phyloP scores from a whole-genome alignment of 2,113 vertebrate species.

The Thymallus thymallus region DNA sequence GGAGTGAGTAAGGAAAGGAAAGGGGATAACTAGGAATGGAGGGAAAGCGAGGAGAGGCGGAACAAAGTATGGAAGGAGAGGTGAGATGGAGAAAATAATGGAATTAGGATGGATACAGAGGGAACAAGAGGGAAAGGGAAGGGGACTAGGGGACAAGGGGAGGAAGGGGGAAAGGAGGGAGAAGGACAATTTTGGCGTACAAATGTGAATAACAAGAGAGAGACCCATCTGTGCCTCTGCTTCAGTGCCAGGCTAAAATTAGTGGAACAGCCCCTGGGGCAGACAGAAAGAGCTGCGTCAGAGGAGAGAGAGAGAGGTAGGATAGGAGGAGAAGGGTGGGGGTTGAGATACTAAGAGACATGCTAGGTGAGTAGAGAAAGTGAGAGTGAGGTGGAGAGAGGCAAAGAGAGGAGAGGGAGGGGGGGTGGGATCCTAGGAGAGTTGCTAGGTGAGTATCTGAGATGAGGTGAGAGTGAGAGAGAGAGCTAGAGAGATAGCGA shows the following conservation, averaged over 20 bases:
- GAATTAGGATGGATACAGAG: conserved; percentile 3
- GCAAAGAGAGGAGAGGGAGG: background rate
- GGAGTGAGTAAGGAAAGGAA: too few relatives aligned
- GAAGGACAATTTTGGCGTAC: conserved; percentile 42
- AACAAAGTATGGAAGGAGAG: background rate
- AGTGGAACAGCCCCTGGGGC: conserved; percentile 56
- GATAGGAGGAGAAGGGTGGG: background rate
- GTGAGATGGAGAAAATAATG: background rate
- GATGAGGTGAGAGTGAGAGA: conserved; percentile 33
- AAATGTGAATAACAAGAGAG: conserved; percentile 59
- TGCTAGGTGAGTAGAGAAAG: background rate
- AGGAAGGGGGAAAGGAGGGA: conserved; percentile 4
- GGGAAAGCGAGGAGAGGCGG: background rate
- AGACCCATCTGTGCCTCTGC: conserved; percentile 60
- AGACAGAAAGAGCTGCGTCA: conserved; percentile 54
- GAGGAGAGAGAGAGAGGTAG: conserved; percentile 19
- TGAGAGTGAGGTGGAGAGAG: background rate
- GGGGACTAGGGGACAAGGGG: conserved; percentile 14
- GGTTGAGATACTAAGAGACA: background rate
- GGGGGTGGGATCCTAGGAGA: background rate
- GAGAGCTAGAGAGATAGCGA: background rate
- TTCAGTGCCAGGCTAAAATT: conserved; percentile 54
- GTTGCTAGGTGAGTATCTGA: background rate
- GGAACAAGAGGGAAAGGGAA: background rate
- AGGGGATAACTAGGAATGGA: too few relatives aligned